These are phyloP conservation scores for Elachura formosa DNA, from an alignment of 2,113 vertebrate species.

Conservation along the genomic window DNA sequence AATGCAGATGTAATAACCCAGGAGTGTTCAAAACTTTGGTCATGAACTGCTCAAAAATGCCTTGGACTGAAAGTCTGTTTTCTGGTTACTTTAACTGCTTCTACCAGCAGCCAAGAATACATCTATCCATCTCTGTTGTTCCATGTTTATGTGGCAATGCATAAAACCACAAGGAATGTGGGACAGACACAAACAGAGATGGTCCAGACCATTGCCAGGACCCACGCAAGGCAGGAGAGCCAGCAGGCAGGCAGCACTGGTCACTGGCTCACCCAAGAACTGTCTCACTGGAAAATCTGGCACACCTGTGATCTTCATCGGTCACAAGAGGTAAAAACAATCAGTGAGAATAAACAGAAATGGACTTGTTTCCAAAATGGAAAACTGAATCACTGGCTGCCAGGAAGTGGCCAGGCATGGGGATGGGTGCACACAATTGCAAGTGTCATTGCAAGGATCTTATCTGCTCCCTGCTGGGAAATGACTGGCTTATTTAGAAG, in stretches of 20 bases:
- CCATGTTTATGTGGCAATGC: constrained; percentile 19
- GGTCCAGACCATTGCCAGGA: constrained; percentile 3
- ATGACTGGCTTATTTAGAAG: not conserved
- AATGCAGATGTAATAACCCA: not conserved
- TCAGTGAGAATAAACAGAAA: constrained; percentile 29
- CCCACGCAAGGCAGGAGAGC: not conserved
- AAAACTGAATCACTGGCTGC: constrained; percentile 44
- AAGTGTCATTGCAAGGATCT: not conserved
- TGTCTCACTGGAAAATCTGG: constrained; percentile 33
- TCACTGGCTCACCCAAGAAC: not conserved
- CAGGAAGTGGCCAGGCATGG: constrained; percentile 8
- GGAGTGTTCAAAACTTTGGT: not conserved
- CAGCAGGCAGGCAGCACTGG: not conserved
- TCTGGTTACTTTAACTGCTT: constrained; percentile 50
- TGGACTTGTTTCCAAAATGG: constrained; percentile 7
- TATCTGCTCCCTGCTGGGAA: not conserved
- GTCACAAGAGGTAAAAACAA: constrained; percentile 26
- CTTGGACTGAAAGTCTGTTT: constrained; percentile 19
- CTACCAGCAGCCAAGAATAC: constrained; percentile 43
- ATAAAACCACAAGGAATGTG: constrained; percentile 55
- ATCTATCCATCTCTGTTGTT: constrained; percentile 49
- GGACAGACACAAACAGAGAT: constrained; percentile 44
- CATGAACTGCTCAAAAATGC: not conserved
- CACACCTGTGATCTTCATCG: constrained; percentile 17
- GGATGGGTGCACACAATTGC: not conserved